Evolutionary conservation across 2,888 invertebrate genomes (phyloP), one percentile per base, ranked within the genome.

Genomic region (Hirtodrosophila confusa): DNA sequence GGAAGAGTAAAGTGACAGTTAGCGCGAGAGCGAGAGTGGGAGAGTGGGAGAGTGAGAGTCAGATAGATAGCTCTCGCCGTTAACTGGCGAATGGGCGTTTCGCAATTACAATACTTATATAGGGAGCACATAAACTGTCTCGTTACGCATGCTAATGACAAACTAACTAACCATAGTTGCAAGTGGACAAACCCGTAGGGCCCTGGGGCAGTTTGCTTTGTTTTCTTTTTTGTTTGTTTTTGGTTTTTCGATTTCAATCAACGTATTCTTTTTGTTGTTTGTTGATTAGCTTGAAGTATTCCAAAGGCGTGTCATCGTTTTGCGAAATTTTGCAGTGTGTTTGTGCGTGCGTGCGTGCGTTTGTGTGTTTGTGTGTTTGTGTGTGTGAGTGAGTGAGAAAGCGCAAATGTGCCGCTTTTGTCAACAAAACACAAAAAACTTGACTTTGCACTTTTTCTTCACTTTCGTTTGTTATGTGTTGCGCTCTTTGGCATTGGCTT

Each of bases 331-430:
- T 63, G 43, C 56, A 35, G 35, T 55, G 35, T 39, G 11, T 31
- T 31, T 47, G 45, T 53, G 29, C 31, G 33, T 47, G 23, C 53
- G 60, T 44, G 61, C 62, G 70, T 39, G 61, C 35, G 49, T 24
- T 29, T 39, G 29, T 40, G 57, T 31, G 39, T 12, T 1, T 40
- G 27, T 27, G 1, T 6, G 27, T 50, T 55, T 23, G 41, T 39
- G 33, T 36, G 48, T 49, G 48, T 56, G 66, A 24, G 53, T 58
- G 23, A 48, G 67, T 62, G 63, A 72, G 71, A 78, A 88, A 88
- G 87, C 88, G 76, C 69, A 88, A 88, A 86, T 87, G 88, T 84
- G 88, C 65, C 63, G 68, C 75, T 84, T 75, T 78, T 88, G 69
- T 80, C 82, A 84, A 88, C 61, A 61, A 62, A 72, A 50, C 67